Evolutionary conservation across 2,888 invertebrate genomes (phyloP).

Genomic region (Cantharis flavilabris): DNA sequence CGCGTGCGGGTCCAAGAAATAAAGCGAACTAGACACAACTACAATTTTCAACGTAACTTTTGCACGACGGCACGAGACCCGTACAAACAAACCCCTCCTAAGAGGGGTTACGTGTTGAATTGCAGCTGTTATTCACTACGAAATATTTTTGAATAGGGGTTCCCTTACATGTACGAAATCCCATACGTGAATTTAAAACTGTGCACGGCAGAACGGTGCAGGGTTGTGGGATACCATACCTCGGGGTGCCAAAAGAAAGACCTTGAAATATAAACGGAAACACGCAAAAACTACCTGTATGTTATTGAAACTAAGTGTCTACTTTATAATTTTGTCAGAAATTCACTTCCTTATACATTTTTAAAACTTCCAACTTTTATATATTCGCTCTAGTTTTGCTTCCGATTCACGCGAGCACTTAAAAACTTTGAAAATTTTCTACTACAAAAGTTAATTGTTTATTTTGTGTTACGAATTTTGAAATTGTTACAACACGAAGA

Average conservation of each 20-base stretch:
- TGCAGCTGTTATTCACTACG: constrained; percentile 49
- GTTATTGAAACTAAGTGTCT: background rate
- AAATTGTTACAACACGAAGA: background rate
- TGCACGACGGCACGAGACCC: constrained; percentile 55
- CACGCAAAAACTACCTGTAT: constrained; percentile 2
- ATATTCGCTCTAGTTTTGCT: background rate
- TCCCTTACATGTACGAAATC: constrained; percentile 28
- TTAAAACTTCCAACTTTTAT: background rate
- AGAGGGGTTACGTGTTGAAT: constrained; percentile 54
- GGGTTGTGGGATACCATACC: constrained; percentile 13
- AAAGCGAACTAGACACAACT: constrained; percentile 45
- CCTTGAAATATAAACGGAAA: constrained; percentile 9
- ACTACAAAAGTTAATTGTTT: background rate
- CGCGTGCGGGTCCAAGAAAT: constrained; percentile 50
- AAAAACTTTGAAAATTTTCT: background rate
- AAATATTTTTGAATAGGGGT: constrained; percentile 32
- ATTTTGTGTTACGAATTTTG: background rate
- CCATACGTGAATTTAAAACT: constrained; percentile 30
- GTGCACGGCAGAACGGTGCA: constrained; percentile 9
- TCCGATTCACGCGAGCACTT: background rate
- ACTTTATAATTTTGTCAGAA: background rate
- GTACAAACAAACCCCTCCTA: constrained; percentile 54
- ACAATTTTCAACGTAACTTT: constrained; percentile 48
- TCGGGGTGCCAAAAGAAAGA: background rate
- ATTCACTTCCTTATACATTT: background rate